A percentile compares a stretch with the other conserved stretches of the same genome.
Evolutionary conservation across 2,888 invertebrate genomes (phyloP).

Genomic region (Piscicola geometra): DNA sequence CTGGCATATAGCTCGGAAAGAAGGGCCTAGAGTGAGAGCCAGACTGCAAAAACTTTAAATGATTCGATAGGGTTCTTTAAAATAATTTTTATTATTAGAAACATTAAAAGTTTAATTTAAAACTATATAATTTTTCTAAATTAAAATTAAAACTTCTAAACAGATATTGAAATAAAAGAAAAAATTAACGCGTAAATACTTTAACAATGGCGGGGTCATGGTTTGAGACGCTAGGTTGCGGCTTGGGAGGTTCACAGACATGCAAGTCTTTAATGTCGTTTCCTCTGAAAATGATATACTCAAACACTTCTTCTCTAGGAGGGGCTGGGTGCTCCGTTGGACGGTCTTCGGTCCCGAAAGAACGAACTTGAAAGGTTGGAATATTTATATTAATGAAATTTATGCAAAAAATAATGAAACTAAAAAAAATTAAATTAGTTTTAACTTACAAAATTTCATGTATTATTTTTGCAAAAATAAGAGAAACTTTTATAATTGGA

Average conservation of each 20-base stretch:
- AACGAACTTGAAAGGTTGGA: constrained; percentile 83
- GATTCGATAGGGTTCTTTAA: background rate
- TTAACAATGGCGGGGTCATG: constrained; percentile 96
- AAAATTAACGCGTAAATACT: constrained; percentile 58
- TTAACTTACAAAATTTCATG: background rate
- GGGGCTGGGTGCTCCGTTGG: constrained; percentile 91
- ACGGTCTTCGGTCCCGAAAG: constrained; percentile 97
- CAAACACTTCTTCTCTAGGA: constrained; percentile 93
- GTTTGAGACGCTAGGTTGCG: constrained; percentile 56
- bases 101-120: background rate
- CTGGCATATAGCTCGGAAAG: background rate
- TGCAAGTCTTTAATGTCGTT: constrained; percentile 97
- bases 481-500: background rate
- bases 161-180: background rate
- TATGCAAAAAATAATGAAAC: too few relatives aligned
- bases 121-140: background rate
- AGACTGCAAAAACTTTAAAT: constrained; percentile 10
- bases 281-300: constrained; percentile 95
- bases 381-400: too few relatives aligned
- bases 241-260: constrained; percentile 70
- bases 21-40: background rate
- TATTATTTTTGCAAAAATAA: background rate
- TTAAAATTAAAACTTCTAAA: background rate
- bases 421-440: too few relatives aligned
- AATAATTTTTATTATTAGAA: background rate